A percentile compares a stretch with the other conserved stretches of the same genome.
These are phyloP conservation scores for Parnassius apollo DNA, from an alignment of 2,888 invertebrate species.

Conservation along the genomic window DNA sequence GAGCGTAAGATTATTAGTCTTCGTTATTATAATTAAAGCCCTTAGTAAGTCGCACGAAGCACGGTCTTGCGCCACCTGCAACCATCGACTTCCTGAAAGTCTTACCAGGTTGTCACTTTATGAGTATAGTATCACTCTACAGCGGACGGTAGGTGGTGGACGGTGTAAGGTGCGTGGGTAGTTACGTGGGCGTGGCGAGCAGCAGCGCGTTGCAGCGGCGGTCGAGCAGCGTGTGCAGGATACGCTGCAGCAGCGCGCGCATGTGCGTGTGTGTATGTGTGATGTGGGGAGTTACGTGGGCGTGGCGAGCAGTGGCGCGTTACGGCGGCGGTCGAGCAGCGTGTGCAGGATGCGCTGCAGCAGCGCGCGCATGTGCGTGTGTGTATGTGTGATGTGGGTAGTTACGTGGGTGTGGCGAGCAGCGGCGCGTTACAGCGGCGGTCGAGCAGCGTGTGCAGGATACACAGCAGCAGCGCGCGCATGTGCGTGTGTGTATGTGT, in stretches of 20 bases:
- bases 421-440: conserved; percentile 90
- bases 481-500: not conserved
- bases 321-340: conserved; percentile 95
- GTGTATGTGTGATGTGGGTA: conserved; percentile 64
- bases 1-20: too few relatives aligned
- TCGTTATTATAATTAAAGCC: too few relatives aligned
- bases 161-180: not conserved
- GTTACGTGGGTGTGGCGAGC: conserved; percentile 78
- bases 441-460: conserved; percentile 97
- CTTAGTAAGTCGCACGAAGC: too few relatives aligned
- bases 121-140: too few relatives aligned
- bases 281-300: conserved; percentile 59
- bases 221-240: conserved; percentile 97
- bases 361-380: conserved; percentile 77
- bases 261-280: conserved; percentile 61
- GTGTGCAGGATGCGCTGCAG: conserved; percentile 94
- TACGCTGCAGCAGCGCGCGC: conserved; percentile 84
- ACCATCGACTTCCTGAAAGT: too few relatives aligned
- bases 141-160: too few relatives aligned
- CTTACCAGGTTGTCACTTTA: too few relatives aligned
- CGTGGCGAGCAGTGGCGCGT: conserved; percentile 82
- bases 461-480: conserved; percentile 84
- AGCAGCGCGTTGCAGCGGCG: conserved; percentile 90
- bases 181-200: conserved; percentile 78
- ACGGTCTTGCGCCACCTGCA: too few relatives aligned